phyloP scores from a whole-genome alignment of 2,113 vertebrate genomes.

The Stegastes partitus region DNA sequence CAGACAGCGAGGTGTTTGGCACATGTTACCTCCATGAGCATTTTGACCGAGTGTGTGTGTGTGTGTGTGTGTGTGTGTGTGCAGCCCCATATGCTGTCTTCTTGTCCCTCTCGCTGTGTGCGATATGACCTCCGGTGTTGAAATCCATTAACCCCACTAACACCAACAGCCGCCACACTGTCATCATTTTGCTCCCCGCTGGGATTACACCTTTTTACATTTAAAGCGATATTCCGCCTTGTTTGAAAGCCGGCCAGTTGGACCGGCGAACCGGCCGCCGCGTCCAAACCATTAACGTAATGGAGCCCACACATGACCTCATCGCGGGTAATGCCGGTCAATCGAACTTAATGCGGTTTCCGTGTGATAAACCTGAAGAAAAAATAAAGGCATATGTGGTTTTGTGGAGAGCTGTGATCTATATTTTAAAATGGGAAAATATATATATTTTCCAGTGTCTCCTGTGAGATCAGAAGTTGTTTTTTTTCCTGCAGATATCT shows the following conservation, averaged over 20 bases:
- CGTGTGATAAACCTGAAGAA: no score
- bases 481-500: no score
- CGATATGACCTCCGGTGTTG: slow-evolving; percentile 51
- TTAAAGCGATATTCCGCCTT: slow-evolving; percentile 3
- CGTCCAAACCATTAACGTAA: background rate
- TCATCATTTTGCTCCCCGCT: slow-evolving; percentile 35
- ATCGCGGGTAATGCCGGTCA: no score
- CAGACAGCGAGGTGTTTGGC: background rate
- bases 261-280: background rate
- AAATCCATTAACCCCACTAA: slow-evolving; percentile 68
- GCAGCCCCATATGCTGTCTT: slow-evolving; percentile 32
- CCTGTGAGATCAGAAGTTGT: no score
- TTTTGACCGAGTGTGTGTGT: no score
- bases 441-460: background rate
- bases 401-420: background rate
- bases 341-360: no score
- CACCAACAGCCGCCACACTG: slow-evolving; percentile 40
- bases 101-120: slow-evolving; percentile 34
- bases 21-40: no score
- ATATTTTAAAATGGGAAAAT: no score
- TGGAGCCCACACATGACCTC: background rate
- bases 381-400: background rate
- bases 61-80: no score
- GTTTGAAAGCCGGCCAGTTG: background rate
- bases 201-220: slow-evolving; percentile 25